Evolutionary conservation across 1,140 invertebrate genomes (phyloP), one percentile per base, ranked within the genome.

Genomic region (Drosophila oshimai): DNA sequence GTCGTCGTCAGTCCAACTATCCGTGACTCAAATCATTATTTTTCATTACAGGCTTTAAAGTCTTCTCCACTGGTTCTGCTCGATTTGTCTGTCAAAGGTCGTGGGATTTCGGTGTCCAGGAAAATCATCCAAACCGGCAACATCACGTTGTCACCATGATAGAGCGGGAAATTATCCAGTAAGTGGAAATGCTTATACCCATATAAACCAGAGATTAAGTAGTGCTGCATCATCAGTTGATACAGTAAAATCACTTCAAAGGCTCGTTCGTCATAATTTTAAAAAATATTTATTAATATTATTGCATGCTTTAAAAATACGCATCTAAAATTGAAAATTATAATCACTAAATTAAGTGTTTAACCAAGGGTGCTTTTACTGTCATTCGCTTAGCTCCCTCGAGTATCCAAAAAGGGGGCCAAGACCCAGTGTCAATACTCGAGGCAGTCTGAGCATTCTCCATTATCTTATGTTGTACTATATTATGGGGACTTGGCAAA

Each of bases 111-210:
- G 15, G 13, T 24, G 17, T 9, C n/a, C 20, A 53, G 41, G 22
- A 28, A 31, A 41, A 29, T 13, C 18, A 33, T 13, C 2, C 18
- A 26, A 5, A 33, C 12, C 26, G 37, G 12, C 22, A 10, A 60
- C 13, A 10, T 12, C 20, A 36, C 2, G n/a, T 13, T 12, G 31
- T 47, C 62, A 62, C 10, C 26, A 88, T 88, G 83, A 88, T 88
- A 51, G 83, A 88, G 46, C 74, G 74, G 12, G 84, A 88, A 84
- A 88, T 88, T 41, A 78, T 88, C 15, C 83, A 88, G 83, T 88
- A 72, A 88, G 84, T 83, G 26, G 17, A 15, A 55, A 60, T 37
- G 10, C 26, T 45, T 31, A 39, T 45, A 20, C 47, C 15, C 10
- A 33, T 22, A 31, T 39, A 24, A 24, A 7, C 7, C 9, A 6